Conservation (phyloP, 2,797 vertebrate species). For the Sebastes minor region DNA sequence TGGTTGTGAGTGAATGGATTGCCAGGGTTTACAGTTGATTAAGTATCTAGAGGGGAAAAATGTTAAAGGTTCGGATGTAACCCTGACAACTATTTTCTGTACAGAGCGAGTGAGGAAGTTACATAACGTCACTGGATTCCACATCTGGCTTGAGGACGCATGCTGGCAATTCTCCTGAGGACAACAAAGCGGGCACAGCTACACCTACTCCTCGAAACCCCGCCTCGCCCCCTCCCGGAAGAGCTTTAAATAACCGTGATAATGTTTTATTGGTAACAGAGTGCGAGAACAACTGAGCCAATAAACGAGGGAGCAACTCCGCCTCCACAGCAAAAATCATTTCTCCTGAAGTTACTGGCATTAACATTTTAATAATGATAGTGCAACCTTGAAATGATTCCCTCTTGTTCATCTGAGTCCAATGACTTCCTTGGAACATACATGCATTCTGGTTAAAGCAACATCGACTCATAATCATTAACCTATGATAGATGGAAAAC, state of each 20-base stretch:
- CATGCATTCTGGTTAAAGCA: slow-evolving; percentile 39
- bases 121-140: slow-evolving; percentile 70
- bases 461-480: slow-evolving; percentile 35
- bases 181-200: slow-evolving; percentile 65
- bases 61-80: slow-evolving; percentile 49
- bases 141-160: slow-evolving; percentile 75
- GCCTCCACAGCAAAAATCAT: slow-evolving; percentile 24
- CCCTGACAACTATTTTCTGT: slow-evolving; percentile 42
- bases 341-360: slow-evolving; percentile 53
- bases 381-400: slow-evolving; percentile 21
- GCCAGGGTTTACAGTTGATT: slow-evolving; percentile 44
- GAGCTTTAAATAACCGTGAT: slow-evolving; percentile 74
- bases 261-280: slow-evolving; percentile 73
- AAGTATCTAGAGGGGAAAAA: slow-evolving; percentile 30
- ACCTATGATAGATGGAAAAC: neutral
- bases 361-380: slow-evolving; percentile 12
- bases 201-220: slow-evolving; percentile 23
- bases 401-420: neutral
- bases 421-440: slow-evolving; percentile 29
- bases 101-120: slow-evolving; percentile 68
- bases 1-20: slow-evolving; percentile 12
- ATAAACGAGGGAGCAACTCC: slow-evolving; percentile 45
- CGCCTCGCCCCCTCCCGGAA: slow-evolving; percentile 38
- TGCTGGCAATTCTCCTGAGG: slow-evolving; percentile 42
- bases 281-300: slow-evolving; percentile 36